phyloP scores from a whole-genome alignment of 2,888 invertebrate genomes.

The Stenolophus ochropezus region DNA sequence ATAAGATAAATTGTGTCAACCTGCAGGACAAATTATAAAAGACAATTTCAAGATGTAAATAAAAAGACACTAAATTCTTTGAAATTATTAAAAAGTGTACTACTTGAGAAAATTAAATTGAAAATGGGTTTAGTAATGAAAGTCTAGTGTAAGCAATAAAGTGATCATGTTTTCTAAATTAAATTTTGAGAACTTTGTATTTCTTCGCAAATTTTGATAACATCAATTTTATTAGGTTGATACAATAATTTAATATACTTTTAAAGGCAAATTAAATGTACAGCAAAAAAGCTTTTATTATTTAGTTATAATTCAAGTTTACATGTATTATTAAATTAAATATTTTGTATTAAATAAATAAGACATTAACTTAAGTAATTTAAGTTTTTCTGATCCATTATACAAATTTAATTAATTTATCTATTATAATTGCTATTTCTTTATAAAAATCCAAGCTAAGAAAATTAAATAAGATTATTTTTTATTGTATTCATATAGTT shows the following conservation, averaged over 20 bases:
- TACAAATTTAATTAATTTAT: no score
- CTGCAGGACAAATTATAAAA: not conserved
- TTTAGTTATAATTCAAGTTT: not conserved
- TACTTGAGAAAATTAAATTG: constrained; percentile 1
- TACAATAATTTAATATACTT: not conserved
- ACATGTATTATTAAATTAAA: no score
- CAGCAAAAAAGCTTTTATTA: not conserved
- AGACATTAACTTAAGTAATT: no score
- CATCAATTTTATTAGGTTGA: not conserved
- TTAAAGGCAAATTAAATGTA: not conserved
- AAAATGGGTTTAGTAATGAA: constrained; percentile 20
- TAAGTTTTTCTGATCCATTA: no score
- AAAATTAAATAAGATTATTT: not conserved
- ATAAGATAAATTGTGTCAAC: constrained; percentile 36
- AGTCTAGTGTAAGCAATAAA: not conserved
- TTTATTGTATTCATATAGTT: not conserved
- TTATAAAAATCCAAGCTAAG: no score
- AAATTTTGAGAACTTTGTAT: not conserved
- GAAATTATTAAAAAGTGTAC: constrained; percentile 10
- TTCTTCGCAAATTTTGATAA: not conserved
- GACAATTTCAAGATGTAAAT: constrained; percentile 12
- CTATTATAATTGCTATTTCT: no score
- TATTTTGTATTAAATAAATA: no score
- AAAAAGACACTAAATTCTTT: constrained; percentile 17
- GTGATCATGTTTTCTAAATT: constrained; percentile 5